Base-by-base conservation (phyloP, 1,140 invertebrate genomes). In the Trichonephila clavata region DNA sequence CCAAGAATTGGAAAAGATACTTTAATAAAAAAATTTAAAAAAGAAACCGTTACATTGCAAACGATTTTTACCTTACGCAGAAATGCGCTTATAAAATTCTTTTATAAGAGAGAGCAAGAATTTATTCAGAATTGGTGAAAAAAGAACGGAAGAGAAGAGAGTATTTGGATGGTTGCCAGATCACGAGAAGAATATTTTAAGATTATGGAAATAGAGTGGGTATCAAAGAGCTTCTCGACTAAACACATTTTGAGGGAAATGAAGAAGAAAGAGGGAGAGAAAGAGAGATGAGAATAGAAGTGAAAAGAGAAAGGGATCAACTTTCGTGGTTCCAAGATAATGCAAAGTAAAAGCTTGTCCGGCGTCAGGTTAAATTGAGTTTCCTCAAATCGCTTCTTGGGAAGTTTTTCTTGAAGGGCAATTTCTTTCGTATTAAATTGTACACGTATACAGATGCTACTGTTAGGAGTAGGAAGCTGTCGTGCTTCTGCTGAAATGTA, bases 161-260 rank as follows among this genome's bases (percentile, higher is more conserved):
- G 50, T 13, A 59, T 59, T 84, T 84, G 81, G 50, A 83, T 39
- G 14, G 21, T 7, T n/a, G 81, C 81, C 81, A 83, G n/a, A 39
- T 43, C 20, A 43, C 20, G 16, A 18, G 43, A 84, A 21, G 65
- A 68, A 68, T 68, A 68, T 27, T 68, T 68, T 68, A 68, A 68
- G 24, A 59, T 24, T 84, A 84, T 84, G 81, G 81, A 84, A 84
- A 84, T 84, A 21, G 81, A 57, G 57, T 16, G 24, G 43, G n/a
- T 84, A 59, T 59, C 81, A 84, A 84, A 84, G 8, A 14, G 8
- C 21, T 84, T 24, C 43, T n/a, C 81, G 71, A 77, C 71, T 77
- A 77, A 77, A 77, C 71, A 77, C 71, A 77, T 77, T 77, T 77
- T 77, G 18, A 18, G 13, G 32, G 71, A 16, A 32, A 77, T 14